Evolutionary conservation across 2,113 vertebrate species (phyloP), one percentile per base, ranked within the genome.

Genomic region (Nansenia antarctica): DNA sequence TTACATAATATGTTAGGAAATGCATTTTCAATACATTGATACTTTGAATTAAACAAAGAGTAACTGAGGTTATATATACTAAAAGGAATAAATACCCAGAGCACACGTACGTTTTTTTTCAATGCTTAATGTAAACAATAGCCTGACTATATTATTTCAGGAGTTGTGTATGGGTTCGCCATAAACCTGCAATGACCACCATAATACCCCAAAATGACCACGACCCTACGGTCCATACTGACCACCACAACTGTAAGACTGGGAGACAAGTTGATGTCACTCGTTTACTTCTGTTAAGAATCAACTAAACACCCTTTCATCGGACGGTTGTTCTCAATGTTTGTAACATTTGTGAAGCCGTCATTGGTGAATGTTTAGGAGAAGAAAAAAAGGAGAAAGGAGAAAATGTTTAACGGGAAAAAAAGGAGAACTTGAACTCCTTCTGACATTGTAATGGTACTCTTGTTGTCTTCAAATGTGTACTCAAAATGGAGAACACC

Each of bases 101-200:
- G 24, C 12, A 57, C 24, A 57, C 26, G n/a, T 11, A 57, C 6
- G 15, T 1, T 26, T 9, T 27, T 22, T 39, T 27, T 39, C 54
- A 45, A 32, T 26, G 69, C 62, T 69, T 53, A 72, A 76, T 69
- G 74, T 70, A 70, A 73, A 76, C 66, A 78, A 55, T 37, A 34
- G n/a, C 61, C 27, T 18, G n/a, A 65, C 37, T 18, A 30, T 34
- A 24, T 64, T 55, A 68, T 42, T 60, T 42, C 26, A 53, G 29
- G 14, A 37, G 37, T 47, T 47, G 58, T 59, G 57, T 67, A 74
- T 39, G 59, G 69, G n/a, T 69, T 61, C 53, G 65, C 60, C 55
- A 68, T 69, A 69, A 70, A 60, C 58, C 53, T 52, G 55, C 65
- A 67, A 82, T 67, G 57, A 26, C 54, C 32, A 77, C 47, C 32